These are phyloP conservation scores for Pterophyllum scalare DNA, from an alignment of 2,113 vertebrate species.

Conservation along the genomic window DNA sequence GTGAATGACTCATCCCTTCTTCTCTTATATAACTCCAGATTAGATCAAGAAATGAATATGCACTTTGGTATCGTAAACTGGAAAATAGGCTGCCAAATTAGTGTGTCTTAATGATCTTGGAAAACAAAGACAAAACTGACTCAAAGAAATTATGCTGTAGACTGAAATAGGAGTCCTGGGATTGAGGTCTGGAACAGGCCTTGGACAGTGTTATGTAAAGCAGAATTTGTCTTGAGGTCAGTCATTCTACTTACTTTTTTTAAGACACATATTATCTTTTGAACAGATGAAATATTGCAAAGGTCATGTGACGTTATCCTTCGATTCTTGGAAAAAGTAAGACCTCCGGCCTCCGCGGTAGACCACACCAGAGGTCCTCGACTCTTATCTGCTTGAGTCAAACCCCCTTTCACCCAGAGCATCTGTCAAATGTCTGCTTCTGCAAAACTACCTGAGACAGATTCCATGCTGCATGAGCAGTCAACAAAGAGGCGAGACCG, in stretches of 20 bases:
- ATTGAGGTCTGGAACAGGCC: neutral
- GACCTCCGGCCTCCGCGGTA: neutral
- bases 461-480: constrained; percentile 6
- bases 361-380: constrained; percentile 2
- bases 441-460: neutral
- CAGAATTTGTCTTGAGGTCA: neutral
- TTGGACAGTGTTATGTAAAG: neutral
- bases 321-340: neutral
- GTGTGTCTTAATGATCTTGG: neutral
- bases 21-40: neutral
- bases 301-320: no score
- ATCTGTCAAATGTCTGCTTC: constrained; percentile 11
- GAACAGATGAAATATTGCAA: no score
- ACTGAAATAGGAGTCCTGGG: neutral
- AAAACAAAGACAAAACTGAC: neutral
- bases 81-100: neutral
- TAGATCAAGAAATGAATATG: neutral
- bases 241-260: neutral
- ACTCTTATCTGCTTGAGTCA: constrained; percentile 10
- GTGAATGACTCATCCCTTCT: neutral
- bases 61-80: neutral
- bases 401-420: neutral
- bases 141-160: neutral
- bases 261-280: neutral
- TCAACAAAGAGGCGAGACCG: constrained; percentile 47